Evolutionary conservation across 2,888 invertebrate genomes (phyloP).

Genomic region (Euplexia lucipara): DNA sequence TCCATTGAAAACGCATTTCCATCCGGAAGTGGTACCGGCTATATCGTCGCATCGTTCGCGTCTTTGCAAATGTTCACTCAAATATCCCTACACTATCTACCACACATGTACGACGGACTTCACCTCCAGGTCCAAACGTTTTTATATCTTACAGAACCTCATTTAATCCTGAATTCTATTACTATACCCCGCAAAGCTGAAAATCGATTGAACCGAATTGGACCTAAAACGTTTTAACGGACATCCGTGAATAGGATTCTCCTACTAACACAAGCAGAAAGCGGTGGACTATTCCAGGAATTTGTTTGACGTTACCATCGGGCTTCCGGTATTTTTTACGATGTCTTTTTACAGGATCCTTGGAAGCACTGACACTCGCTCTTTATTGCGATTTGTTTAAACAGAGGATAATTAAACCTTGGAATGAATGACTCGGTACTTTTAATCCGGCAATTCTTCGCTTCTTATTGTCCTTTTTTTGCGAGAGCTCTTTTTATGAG

Average conservation of each 20-base stretch:
- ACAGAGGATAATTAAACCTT: constrained; percentile 88
- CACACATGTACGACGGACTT: constrained; percentile 66
- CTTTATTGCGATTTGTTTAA: constrained; percentile 89
- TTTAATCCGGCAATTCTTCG: constrained; percentile 82
- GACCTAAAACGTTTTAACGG: constrained; percentile 55
- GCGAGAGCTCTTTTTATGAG: constrained; percentile 79
- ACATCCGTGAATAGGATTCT: constrained; percentile 64
- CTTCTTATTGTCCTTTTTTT: constrained; percentile 78
- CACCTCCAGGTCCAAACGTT: constrained; percentile 57
- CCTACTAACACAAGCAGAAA: constrained; percentile 74
- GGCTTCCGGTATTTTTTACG: constrained; percentile 76
- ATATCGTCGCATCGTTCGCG: constrained; percentile 76
- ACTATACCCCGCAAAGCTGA: fast-evolving
- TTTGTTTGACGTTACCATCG: constrained; percentile 80
- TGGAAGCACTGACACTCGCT: constrained; percentile 74
- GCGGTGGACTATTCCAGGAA: constrained; percentile 77
- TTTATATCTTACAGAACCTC: constrained; percentile 34
- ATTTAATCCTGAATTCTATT: constrained; percentile 28
- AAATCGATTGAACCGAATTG: constrained; percentile 12
- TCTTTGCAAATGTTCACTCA: constrained; percentile 77
- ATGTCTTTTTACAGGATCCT: constrained; percentile 75
- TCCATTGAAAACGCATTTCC: constrained; percentile 80
- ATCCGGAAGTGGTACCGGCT: constrained; percentile 78
- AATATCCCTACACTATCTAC: constrained; percentile 68
- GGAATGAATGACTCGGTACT: constrained; percentile 84